phyloP scores from a whole-genome alignment of 1,140 invertebrate species.

The Rhopalosiphum padi region DNA sequence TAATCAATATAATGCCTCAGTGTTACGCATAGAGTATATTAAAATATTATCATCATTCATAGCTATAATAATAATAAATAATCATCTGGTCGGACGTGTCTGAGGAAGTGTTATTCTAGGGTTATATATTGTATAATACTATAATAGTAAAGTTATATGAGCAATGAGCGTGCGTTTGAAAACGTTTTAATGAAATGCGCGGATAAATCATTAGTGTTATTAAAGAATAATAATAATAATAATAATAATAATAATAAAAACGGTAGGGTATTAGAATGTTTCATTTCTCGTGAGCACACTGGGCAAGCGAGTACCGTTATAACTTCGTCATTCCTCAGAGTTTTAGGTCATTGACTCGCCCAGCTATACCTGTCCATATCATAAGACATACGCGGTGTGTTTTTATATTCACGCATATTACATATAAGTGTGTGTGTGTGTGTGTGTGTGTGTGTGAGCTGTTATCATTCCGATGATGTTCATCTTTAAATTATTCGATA shows the following conservation, averaged over 20 bases:
- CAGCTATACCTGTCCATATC: conserved; percentile 39
- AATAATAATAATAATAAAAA: background rate
- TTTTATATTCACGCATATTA: conserved; percentile 21
- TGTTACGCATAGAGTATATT: background rate
- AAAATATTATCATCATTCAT: background rate
- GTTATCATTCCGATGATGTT: background rate
- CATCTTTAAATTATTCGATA: background rate
- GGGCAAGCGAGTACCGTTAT: conserved; percentile 35
- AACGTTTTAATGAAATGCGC: conserved; percentile 12
- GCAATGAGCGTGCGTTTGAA: background rate
- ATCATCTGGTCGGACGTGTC: background rate
- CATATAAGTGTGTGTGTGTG: background rate
- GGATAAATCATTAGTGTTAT: conserved; percentile 28
- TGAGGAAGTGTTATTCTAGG: background rate
- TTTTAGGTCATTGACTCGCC: conserved; percentile 52
- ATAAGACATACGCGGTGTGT: background rate
- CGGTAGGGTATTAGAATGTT: conserved; percentile 45
- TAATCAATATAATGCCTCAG: too few relatives aligned
- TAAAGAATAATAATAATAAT: background rate
- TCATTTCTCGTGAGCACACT: conserved; percentile 43
- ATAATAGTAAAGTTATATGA: background rate
- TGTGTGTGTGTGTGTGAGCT: background rate
- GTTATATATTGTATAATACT: background rate
- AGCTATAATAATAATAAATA: background rate
- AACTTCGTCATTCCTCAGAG: conserved; percentile 35